Base-by-base conservation (phyloP, 64 coral and sea anemone species). In the Dendronephthya gigantea region DNA sequence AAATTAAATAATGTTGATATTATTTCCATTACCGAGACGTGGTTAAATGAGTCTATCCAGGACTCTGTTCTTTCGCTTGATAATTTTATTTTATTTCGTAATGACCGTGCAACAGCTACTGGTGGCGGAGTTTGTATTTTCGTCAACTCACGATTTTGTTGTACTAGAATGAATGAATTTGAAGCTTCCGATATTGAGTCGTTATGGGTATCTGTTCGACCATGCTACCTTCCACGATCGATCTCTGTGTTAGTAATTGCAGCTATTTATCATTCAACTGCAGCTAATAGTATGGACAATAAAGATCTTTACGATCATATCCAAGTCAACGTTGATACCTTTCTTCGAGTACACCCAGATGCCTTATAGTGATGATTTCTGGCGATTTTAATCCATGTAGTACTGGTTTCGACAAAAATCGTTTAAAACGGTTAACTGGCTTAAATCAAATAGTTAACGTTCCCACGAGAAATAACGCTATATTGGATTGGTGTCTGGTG, bases 21-120 rank as follows among this genome's bases (percentile, higher is more conserved):
- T 55, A 35, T 88, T 88, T 43, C 40, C 8, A 50, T 88, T 33
- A 52, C 86, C 2, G 86, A 52, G 58, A 81, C 86, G 0, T 88
- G 86, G 74, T 50, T 82, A 39, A 48, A 47, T 51, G 36, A 22
- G 81, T 8, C 66, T 36, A 82, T 39, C 40, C 86, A 12, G 49
- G 16, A 82, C 74, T 70, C 17, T 45, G 45, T 43, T 81, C 17
- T 88, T n/a, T 70, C 74, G 48, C 50, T 88, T 50, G 15, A 28
- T 4, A 88, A 88, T 48, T 88, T 81, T 88, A 81, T 50, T 41
- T 4, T 88, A 12, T 88, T 88, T 82, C 74, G 74, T 15, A 88
- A 81, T 2, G 86, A 88, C 37, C 74, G 86, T 31, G 50, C 50
- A 7, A 5, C 48, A 15, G 19, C 86, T 50, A 35, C 48, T 12